Evolutionary conservation across 2,113 vertebrate genomes (phyloP).

Genomic region (Nerophis ophidion): DNA sequence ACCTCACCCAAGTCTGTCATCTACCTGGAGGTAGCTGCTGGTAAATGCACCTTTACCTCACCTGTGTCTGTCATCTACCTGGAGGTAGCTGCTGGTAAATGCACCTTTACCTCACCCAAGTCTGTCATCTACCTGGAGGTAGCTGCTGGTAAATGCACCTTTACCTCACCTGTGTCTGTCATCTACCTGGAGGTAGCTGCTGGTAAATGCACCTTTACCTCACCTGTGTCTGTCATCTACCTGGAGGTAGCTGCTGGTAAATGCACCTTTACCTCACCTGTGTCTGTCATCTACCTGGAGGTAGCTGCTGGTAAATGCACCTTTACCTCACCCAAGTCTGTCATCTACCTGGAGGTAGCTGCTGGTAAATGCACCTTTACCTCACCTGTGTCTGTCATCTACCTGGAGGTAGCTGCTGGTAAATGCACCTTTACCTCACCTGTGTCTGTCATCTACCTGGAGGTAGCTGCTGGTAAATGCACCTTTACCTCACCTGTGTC

Average conservation of each 20-base stretch:
- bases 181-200: not conserved
- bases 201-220: too few species aligned
- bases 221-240: not conserved
- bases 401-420: not conserved
- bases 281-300: not conserved
- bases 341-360: not conserved
- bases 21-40: not conserved
- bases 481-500: too few species aligned
- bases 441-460: not conserved
- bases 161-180: too few species aligned
- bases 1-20: too few species aligned
- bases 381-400: not conserved
- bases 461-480: constrained; percentile 3
- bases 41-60: too few species aligned
- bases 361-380: constrained; percentile 9
- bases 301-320: constrained; percentile 5
- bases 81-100: not conserved
- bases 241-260: not conserved
- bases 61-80: not conserved
- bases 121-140: not conserved
- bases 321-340: too few species aligned
- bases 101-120: too few species aligned
- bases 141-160: constrained; percentile 8
- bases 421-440: too few species aligned
- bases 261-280: too few species aligned